phyloP scores from a whole-genome alignment of 2,113 vertebrate genomes.

The Butorides virescens region DNA sequence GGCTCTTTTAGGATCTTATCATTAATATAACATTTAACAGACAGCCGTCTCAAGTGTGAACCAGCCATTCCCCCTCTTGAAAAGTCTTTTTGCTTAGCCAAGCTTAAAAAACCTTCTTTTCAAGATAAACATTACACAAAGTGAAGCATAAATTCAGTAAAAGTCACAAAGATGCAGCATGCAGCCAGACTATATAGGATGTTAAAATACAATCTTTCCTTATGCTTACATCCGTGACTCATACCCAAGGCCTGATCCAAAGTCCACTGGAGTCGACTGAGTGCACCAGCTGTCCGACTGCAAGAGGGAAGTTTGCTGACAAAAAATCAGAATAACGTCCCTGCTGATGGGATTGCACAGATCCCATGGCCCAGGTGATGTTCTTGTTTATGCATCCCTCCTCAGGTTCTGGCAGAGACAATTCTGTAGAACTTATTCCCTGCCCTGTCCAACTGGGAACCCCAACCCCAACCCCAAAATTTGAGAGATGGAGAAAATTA shows the following conservation, averaged over 20 bases:
- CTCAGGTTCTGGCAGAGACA: background rate
- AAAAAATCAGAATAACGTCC: background rate
- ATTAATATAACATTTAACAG: conserved; percentile 37
- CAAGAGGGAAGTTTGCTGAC: background rate
- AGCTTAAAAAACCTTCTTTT: background rate
- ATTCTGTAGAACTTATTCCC: background rate
- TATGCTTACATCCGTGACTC: fast-evolving
- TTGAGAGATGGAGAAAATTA: background rate
- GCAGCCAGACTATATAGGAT: background rate
- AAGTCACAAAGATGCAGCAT: background rate
- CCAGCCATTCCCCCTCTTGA: background rate
- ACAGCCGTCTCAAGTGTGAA: background rate
- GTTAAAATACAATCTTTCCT: background rate
- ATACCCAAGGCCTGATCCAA: background rate
- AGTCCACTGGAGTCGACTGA: fast-evolving
- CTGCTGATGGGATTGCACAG: background rate
- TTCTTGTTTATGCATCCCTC: background rate
- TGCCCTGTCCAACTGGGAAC: background rate
- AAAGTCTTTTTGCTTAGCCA: conserved; percentile 8
- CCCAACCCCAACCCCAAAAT: background rate
- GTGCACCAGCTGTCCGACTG: background rate
- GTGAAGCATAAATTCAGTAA: background rate
- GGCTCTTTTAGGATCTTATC: conserved; percentile 37
- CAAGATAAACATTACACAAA: background rate
- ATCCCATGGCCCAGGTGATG: background rate